A percentile compares a stretch with the other conserved stretches of the same genome.
Conservation (phyloP, 37 sponge, comb jelly and placozoan genomes). For the Petrosia ficiformis region DNA sequence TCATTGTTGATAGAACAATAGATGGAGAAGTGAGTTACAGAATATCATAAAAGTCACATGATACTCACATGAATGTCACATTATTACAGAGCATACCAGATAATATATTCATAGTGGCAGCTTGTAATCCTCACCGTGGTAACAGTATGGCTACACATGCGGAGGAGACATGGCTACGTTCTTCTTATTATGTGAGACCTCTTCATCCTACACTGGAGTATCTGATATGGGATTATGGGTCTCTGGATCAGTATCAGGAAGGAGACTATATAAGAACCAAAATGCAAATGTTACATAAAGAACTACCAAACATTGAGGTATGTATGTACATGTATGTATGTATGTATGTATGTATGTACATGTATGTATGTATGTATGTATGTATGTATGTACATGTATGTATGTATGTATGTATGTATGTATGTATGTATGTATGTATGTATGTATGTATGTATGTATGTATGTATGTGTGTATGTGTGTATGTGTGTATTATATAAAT, state of each 20-base stretch:
- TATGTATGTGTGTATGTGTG: no score
- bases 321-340: neutral
- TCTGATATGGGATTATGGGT: conserved; percentile 91
- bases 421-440: neutral
- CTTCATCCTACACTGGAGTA: conserved; percentile 80
- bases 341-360: neutral
- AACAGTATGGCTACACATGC: conserved; percentile 69
- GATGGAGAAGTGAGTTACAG: conserved; percentile 69
- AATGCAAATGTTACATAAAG: conserved; percentile 58
- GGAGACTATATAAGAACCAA: conserved; percentile 79
- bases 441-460: no score
- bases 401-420: neutral
- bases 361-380: neutral
- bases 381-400: neutral
- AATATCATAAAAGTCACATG: neutral
- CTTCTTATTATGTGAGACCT: conserved; percentile 78
- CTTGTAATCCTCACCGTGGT: conserved; percentile 93
- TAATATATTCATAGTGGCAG: conserved; percentile 85
- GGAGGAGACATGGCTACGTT: conserved; percentile 67
- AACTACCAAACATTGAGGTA: conserved; percentile 37
- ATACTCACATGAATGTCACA: neutral
- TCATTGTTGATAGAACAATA: conserved; percentile 76
- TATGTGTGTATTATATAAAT: no score
- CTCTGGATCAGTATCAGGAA: conserved; percentile 82
- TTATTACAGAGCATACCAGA: conserved; percentile 61